Evolutionary conservation across 2,888 invertebrate genomes (phyloP).

Genomic region (Microplitis manilae): DNA sequence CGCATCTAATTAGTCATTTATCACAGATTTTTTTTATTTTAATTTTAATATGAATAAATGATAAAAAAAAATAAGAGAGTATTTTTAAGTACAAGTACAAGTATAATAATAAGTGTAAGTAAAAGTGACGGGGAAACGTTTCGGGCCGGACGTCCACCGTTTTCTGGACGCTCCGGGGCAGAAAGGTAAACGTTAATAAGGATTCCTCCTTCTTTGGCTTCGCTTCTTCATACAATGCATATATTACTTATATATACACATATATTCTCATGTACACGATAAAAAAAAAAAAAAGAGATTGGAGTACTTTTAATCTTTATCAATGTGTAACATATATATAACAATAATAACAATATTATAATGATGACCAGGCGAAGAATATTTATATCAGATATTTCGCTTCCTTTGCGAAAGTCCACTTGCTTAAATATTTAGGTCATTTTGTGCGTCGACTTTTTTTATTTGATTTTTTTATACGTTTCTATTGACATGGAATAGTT

Average conservation of each 20-base stretch:
- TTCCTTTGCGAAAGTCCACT: too few relatives aligned
- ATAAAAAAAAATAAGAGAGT: not conserved
- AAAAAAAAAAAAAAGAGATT: not conserved
- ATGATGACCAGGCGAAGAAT: too few relatives aligned
- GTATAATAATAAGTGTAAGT: conserved; percentile 10
- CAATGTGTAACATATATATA: too few relatives aligned
- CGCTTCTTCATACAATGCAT: conserved; percentile 24
- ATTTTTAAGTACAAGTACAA: too few relatives aligned
- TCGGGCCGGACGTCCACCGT: conserved; percentile 34
- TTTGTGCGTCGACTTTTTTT: too few relatives aligned
- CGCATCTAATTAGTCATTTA: too few relatives aligned
- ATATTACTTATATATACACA: conserved; percentile 28
- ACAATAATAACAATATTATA: too few relatives aligned
- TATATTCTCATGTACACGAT: not conserved
- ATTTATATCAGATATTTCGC: too few relatives aligned
- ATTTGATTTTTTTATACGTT: too few relatives aligned
- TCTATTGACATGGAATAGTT: too few relatives aligned
- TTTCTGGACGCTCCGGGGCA: conserved; percentile 54
- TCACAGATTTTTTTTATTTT: too few relatives aligned
- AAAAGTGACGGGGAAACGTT: conserved; percentile 41
- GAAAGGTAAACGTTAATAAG: conserved; percentile 48
- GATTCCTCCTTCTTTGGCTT: conserved; percentile 20
- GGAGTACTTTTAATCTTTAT: not conserved
- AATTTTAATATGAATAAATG: not conserved
- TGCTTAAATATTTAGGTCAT: too few relatives aligned